Evolutionary conservation across 2,888 invertebrate species (phyloP).

Genomic region (Hyppa rectilinea): DNA sequence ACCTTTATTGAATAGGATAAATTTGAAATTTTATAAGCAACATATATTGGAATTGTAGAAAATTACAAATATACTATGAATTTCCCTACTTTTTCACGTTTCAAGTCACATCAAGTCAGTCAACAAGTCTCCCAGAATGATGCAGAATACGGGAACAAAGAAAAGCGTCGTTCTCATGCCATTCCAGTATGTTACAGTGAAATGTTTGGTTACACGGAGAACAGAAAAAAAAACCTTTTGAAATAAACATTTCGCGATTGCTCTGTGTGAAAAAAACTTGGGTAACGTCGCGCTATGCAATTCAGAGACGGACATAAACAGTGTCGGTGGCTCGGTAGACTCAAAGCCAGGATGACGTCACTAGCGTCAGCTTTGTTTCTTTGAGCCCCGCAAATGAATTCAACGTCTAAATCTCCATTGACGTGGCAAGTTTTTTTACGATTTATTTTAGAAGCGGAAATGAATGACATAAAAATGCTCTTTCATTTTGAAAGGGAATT

Average conservation of each 20-base stretch:
- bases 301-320: conserved; percentile 60
- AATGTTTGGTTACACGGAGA: conserved; percentile 51
- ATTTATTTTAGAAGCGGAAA: conserved; percentile 60
- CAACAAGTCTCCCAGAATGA: conserved; percentile 27
- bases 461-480: conserved; percentile 63
- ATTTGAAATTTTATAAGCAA: background rate
- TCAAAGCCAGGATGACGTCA: conserved; percentile 64
- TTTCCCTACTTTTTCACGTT: background rate
- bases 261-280: conserved; percentile 60
- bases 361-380: conserved; percentile 66
- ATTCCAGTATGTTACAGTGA: conserved; percentile 44
- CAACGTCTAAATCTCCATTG: conserved; percentile 67
- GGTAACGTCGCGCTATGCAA: conserved; percentile 54
- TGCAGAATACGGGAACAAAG: conserved; percentile 43
- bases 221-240: conserved; percentile 50
- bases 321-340: conserved; percentile 43
- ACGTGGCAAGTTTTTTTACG: conserved; percentile 55
- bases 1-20: too few species aligned
- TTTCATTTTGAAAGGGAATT: conserved; percentile 53
- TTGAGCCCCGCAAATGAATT: conserved; percentile 70
- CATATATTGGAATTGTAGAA: background rate
- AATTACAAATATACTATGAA: background rate
- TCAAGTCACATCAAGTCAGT: conserved; percentile 18
- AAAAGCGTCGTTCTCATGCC: conserved; percentile 30
- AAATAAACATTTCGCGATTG: conserved; percentile 60